Base-by-base conservation (phyloP, 2,797 vertebrate genomes). In the Macropus fuliginosus region DNA sequence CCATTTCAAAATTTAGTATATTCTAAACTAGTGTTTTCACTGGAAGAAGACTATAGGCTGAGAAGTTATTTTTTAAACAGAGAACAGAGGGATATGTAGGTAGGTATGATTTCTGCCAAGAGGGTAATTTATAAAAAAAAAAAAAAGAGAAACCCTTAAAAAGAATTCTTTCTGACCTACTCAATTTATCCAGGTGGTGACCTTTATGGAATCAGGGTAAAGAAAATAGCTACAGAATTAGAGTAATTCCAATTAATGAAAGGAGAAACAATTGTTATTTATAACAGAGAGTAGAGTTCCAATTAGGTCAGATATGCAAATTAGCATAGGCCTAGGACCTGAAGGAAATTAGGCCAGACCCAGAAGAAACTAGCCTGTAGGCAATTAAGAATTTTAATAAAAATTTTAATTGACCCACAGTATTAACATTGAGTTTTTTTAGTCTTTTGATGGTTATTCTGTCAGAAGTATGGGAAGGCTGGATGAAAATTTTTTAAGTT, bases 21-120 rank as follows among this genome's bases (percentile, higher is more conserved):
- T 94, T 95, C 59, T 57, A 92, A 90, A 56, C 95, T 28, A 31
- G 29, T 16, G 27, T 90, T 2, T 95, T 81, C 89, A 96, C 91
- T 95, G 96, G 52, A 50, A 87, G 74, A 96, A 96, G 95, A 34
- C 56, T 93, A 29, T 52, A 92, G 94, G 93, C 94, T 96, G 92
- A 91, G 94, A 93, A n/a, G 9, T 95, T 94, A 52, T 81, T 93
- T 81, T 54, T n/a, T 46, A 74, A 27, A 54, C 29, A 93, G 2
- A 66, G 55, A 13, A 94, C 21, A 90, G 29, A 87, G 4, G 4
- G 55, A 91, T 1, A 59, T 24, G 90, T 54, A 59, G 91, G 50
- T 54, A n/a, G n/a, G 29, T 50, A 8, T 27, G 52, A 93, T 57
- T 56, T 87, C 24, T 27, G 40, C 9, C 24, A 87, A 4, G 24